Evolutionary conservation across 2,888 invertebrate genomes (phyloP), one percentile per base, ranked within the genome.

Genomic region (Phania funesta): DNA sequence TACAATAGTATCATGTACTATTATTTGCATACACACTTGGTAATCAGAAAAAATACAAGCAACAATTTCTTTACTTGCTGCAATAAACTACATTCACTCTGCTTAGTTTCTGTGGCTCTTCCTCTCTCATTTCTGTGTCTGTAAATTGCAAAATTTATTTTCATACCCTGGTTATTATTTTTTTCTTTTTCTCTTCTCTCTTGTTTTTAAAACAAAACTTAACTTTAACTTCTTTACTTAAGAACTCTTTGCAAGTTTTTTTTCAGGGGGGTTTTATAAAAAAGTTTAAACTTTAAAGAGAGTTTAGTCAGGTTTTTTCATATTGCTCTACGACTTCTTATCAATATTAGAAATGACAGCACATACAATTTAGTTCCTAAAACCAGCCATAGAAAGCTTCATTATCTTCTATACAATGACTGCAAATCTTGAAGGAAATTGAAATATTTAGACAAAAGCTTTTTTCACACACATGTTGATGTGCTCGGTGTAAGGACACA

Each of bases 141-240:
- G 8, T 6, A 35, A 16, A 56, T 44, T 56, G 8, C 13, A n/a
- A 35, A n/a, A 6, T 22, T 11, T 38, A 13, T 38, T 2, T 13
- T 46, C 22, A 35, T 54, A n/a, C 6, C 13, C 2, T 7, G 18
- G 41, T n/a, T 35, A 35, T 46, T 16, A 1, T 2, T 35, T 4
- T 6, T 6, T 3, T 38, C 24, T 32, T 5, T 1, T 56, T 44
- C 16, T 48, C 35, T 58, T 16, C 44, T 22, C 22, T 3, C 13
- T 22, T 35, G 20, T 22, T 20, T 0, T 11, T 3, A 32, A 35
- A 46, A 44, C 9, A n/a, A 20, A 54, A 29, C 20, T 56, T n/a
- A 54, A 64, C 41, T 41, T 50, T 41, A 62, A 52, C 71, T 52
- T 48, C 64, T 24, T 20, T 11, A 73, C 20, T 56, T 65, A 48